A percentile compares a stretch with the other conserved stretches of the same genome.
Evolutionary conservation across 53 echinoderm and acorn worm species (phyloP).

Genomic region (Antedon mediterranea): DNA sequence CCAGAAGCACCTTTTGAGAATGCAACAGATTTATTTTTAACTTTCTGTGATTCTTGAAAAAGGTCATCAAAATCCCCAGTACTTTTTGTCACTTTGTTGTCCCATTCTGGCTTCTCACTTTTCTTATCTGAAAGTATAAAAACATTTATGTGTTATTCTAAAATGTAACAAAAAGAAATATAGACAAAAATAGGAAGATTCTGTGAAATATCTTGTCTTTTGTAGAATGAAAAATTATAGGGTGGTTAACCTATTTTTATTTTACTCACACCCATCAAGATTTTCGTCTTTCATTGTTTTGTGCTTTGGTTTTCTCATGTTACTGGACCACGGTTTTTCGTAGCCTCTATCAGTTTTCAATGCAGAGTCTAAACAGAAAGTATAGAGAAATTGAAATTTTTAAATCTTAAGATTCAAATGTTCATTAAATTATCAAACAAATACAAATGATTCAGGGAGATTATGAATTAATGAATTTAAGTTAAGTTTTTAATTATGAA

Average conservation of each 20-base stretch:
- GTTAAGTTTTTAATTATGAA: too few species aligned
- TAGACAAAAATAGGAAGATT: too few species aligned
- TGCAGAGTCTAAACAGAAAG: neutral
- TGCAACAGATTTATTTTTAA: neutral
- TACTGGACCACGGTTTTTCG: conserved; percentile 69
- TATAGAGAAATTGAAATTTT: too few species aligned
- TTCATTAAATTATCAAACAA: too few species aligned
- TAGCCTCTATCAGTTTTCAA: conserved; percentile 53
- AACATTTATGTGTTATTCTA: too few species aligned
- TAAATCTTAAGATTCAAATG: too few species aligned
- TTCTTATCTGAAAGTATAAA: neutral
- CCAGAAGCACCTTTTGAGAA: neutral
- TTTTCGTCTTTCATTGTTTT: conserved; percentile 2
- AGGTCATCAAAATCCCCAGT: conserved; percentile 6
- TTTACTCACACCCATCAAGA: neutral
- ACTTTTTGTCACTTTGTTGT: neutral
- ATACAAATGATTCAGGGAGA: too few species aligned
- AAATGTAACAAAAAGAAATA: too few species aligned
- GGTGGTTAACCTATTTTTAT: too few species aligned
- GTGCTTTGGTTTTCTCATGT: conserved; percentile 78
- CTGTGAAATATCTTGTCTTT: too few species aligned
- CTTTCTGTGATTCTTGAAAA: neutral
- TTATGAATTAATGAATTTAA: too few species aligned
- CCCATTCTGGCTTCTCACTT: conserved; percentile 8
- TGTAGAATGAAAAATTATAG: too few species aligned